These are phyloP conservation scores for Maconellicoccus hirsutus DNA, from an alignment of 1,140 invertebrate genomes.

Conservation along the genomic window DNA sequence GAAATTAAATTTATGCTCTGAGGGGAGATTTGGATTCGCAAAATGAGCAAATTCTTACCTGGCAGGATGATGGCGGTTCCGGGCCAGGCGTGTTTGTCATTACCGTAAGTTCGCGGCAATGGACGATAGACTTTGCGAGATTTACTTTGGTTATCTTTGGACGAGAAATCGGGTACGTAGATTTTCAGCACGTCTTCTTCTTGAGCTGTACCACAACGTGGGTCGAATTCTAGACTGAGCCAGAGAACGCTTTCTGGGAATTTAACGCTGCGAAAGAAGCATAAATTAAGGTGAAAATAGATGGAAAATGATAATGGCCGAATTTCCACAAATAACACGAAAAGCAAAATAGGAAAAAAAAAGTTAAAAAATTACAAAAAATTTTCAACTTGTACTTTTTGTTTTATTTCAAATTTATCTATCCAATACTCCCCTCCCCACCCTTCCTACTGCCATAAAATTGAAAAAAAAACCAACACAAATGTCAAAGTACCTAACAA, in stretches of 20 bases:
- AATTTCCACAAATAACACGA: too few species aligned
- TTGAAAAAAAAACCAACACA: too few species aligned
- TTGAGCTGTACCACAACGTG: conserved; percentile 82
- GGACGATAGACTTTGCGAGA: background rate
- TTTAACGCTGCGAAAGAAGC: conserved; percentile 47
- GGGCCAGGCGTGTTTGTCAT: conserved; percentile 50
- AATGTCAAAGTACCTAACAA: too few species aligned
- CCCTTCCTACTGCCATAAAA: too few species aligned
- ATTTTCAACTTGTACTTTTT: too few species aligned
- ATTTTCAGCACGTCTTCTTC: conserved; percentile 77
- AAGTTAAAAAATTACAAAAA: too few species aligned
- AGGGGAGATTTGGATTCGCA: background rate
- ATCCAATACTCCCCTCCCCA: too few species aligned
- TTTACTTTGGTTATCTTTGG: background rate
- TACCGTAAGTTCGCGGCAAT: background rate
- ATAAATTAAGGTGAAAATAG: background rate
- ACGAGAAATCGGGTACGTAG: conserved; percentile 10
- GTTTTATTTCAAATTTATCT: too few species aligned
- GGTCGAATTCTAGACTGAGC: conserved; percentile 87
- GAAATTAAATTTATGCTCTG: background rate
- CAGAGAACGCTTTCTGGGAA: conserved; percentile 83
- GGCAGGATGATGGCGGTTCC: conserved; percentile 74
- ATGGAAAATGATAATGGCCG: too few species aligned
- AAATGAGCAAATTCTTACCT: conserved; percentile 38
- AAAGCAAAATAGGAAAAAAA: too few species aligned